Percentiles rank a stretch among this genome's conserved stretches.
phyloP scores from a whole-genome alignment of 2,797 vertebrate genomes.

The Pseudotriccus pelzelni region DNA sequence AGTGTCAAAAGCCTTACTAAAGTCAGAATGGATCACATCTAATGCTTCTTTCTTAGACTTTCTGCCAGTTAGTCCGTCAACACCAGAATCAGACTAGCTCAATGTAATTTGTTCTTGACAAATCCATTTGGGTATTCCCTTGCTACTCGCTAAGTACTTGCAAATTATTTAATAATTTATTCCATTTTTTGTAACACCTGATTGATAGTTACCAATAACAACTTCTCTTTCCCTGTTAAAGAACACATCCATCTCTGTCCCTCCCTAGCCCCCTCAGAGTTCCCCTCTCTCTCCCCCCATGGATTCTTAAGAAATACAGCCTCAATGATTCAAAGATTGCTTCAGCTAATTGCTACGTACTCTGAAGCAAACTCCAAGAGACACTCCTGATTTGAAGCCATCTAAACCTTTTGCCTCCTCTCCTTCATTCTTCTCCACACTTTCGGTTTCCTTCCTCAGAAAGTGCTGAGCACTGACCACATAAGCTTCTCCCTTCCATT shows the following conservation, averaged over 20 bases:
- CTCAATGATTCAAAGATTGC: not conserved
- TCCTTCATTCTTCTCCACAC: not conserved
- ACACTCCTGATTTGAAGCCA: not conserved
- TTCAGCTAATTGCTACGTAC: not conserved
- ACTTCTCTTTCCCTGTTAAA: not conserved
- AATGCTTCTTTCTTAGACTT: not conserved
- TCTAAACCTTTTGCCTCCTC: not conserved
- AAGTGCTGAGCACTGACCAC: not conserved
- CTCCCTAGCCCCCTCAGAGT: not conserved
- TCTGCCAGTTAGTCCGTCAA: not conserved
- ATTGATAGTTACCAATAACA: not conserved
- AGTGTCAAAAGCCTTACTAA: slow-evolving; percentile 37
- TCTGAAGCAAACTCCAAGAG: not conserved
- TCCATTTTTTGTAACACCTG: not conserved
- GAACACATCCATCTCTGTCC: not conserved
- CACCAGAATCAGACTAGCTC: not conserved
- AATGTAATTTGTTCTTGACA: not conserved
- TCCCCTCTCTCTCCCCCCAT: not conserved
- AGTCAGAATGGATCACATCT: slow-evolving; percentile 28
- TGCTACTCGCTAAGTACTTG: not conserved
- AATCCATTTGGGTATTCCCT: slow-evolving; percentile 7
- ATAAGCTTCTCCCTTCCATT: not conserved
- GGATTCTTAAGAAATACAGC: not conserved
- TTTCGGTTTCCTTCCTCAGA: not conserved
- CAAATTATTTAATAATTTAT: slow-evolving; percentile 2